Conservation (phyloP, 2,113 vertebrate genomes). For the Macroglossus sobrinus region DNA sequence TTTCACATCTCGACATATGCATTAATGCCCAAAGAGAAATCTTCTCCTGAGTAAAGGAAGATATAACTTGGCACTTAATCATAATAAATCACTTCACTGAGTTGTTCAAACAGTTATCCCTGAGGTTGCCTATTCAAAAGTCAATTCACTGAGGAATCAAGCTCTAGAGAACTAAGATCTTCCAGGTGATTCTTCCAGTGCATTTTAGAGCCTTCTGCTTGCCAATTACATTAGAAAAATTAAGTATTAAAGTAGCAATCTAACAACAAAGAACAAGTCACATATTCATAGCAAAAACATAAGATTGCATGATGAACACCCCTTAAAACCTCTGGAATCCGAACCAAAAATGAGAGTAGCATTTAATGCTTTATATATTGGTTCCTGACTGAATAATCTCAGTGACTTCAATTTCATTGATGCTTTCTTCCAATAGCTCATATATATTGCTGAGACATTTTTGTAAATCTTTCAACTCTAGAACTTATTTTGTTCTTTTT, state of each 20-base stretch:
- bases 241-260: not conserved
- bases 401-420: not conserved
- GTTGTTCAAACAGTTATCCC: not conserved
- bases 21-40: not conserved
- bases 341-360: not conserved
- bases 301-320: not conserved
- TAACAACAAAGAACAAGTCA: not conserved
- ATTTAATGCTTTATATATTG: not conserved
- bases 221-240: not conserved
- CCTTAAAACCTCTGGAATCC: not conserved
- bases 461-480: not conserved
- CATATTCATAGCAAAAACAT: not conserved
- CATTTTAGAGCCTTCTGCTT: not conserved
- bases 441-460: not conserved
- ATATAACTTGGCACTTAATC: not conserved
- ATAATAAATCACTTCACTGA: not conserved
- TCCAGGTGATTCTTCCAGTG: not conserved
- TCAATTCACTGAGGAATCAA: constrained; percentile 5
- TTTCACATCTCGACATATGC: not conserved
- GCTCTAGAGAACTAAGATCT: not conserved
- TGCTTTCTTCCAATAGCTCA: not conserved
- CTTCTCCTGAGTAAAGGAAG: not conserved
- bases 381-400: not conserved
- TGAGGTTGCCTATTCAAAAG: not conserved
- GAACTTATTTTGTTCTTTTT: not conserved